Evolutionary conservation across 2,888 invertebrate genomes (phyloP), one percentile per base, ranked within the genome.

Genomic region (Netelia melanura): DNA sequence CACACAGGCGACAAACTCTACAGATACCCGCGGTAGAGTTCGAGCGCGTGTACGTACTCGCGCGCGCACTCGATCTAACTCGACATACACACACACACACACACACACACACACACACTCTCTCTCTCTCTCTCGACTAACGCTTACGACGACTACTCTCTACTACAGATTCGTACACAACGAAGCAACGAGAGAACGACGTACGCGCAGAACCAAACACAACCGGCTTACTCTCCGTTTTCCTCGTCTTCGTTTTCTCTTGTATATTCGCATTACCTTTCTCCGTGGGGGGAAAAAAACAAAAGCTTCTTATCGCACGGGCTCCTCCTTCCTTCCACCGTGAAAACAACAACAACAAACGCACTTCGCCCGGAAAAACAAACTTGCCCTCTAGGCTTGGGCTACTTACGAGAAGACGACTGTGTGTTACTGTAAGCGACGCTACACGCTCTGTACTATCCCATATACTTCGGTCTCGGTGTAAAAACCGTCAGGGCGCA

Each of bases 81-180:
- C 81, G 38, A 48, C 70, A 70, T 68, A 38, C 70, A 25, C 67
- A 74, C 21, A 21, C 21, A 17, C 17, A n/a, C n/a, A n/a, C n/a
- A n/a, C n/a, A n/a, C n/a, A 48, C 70, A 70, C 61, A 38, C 70
- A 25, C 67, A 74, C 21, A 21, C 21, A 17, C 17, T 17, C 17
- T 21, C 21, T 21, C 21, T 21, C 21, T 21, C 21, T 21, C 21
- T 43, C 38, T 43, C 3, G 44, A 30, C 56, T 38, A 65, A 65
- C 70, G 25, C 58, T 64, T 67, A 58, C 23, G 14, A 54, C 48
- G 1, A 48, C 48, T 68, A 61, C 71, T 21, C 21, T 44, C 74
- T 68, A 38, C 25, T 84, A 84, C 84, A 72, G 83, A 86, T 86
- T 85, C 84, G 70, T 67, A 88, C 87, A 83, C 80, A 75, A 64